Conservation (phyloP, 2,888 invertebrate genomes). For the Margaritifera margaritifera region DNA sequence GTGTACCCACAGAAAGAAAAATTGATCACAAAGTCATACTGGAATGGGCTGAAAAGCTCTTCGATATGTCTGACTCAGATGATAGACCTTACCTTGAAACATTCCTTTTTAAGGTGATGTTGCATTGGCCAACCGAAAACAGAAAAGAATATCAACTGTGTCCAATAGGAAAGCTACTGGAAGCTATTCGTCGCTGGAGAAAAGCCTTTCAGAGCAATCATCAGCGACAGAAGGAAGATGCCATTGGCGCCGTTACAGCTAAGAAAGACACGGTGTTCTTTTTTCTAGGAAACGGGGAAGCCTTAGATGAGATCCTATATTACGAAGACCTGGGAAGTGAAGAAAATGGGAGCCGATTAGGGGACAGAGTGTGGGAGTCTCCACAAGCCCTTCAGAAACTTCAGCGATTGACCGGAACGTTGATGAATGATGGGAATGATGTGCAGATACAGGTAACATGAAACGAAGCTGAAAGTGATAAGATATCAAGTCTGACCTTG, state of each 20-base stretch:
- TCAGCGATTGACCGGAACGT: conserved; percentile 37
- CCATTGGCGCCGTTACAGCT: conserved; percentile 17
- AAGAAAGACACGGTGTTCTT: conserved; percentile 50
- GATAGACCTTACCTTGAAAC: conserved; percentile 31
- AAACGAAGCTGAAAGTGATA: no score
- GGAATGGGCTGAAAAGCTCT: conserved; percentile 30
- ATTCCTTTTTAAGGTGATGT: conserved; percentile 38
- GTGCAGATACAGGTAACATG: conserved; percentile 23
- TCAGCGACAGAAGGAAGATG: conserved; percentile 36
- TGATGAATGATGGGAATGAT: conserved; percentile 35
- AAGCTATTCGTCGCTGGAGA: conserved; percentile 37
- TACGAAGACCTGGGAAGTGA: conserved; percentile 29
- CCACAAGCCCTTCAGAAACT: conserved; percentile 30
- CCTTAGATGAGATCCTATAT: conserved; percentile 28
- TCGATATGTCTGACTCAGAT: conserved; percentile 19
- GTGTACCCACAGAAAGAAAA: no score
- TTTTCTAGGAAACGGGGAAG: conserved; percentile 45
- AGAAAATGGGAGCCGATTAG: conserved; percentile 14
- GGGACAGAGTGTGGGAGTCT: conserved; percentile 38
- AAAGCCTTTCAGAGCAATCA: conserved; percentile 44
- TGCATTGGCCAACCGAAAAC: conserved; percentile 41
- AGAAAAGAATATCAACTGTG: conserved; percentile 18
- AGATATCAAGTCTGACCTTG: no score
- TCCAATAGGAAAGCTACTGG: conserved; percentile 22
- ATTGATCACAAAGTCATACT: conserved; percentile 23